Percentiles rank a stretch among this genome's conserved stretches.
Conservation (phyloP, 2,113 vertebrate genomes). For the Podarcis cretensis region DNA sequence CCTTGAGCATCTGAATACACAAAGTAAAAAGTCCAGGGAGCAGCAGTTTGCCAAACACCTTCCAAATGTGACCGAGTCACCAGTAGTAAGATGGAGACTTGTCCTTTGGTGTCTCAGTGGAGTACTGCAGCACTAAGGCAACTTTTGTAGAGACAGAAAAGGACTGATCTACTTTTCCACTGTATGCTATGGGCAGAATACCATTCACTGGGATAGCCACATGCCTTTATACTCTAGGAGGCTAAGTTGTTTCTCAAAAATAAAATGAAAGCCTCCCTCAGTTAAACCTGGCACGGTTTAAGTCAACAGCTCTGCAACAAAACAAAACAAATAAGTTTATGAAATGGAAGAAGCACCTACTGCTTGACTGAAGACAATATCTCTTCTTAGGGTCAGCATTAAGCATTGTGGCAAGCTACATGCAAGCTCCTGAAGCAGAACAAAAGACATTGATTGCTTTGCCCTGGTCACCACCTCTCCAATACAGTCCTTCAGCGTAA, state of each 20-base stretch:
- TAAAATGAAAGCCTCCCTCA: not conserved
- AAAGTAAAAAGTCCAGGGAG: not conserved
- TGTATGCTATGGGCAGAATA: not conserved
- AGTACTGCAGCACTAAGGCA: not conserved
- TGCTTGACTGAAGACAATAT: slow-evolving; percentile 96
- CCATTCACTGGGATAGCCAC: not conserved
- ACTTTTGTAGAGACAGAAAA: not conserved
- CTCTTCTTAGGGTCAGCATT: slow-evolving; percentile 90
- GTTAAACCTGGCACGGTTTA: not conserved
- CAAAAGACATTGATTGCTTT: slow-evolving; percentile 91
- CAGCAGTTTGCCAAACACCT: not conserved
- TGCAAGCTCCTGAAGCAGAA: slow-evolving; percentile 93
- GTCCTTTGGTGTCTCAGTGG: not conserved
- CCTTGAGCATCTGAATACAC: not conserved
- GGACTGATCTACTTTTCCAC: not conserved
- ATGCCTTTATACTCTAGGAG: not conserved
- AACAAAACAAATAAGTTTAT: not conserved
- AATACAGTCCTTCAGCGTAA: slow-evolving; percentile 91
- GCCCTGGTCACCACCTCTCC: slow-evolving; percentile 89
- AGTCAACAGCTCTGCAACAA: not conserved
- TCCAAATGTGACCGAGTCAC: not conserved
- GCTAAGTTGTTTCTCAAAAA: no score
- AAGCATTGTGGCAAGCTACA: slow-evolving; percentile 91
- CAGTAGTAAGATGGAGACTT: not conserved
- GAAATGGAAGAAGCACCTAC: slow-evolving; percentile 78